These are phyloP conservation scores for Labeo calbasu DNA, from an alignment of 2,797 vertebrate genomes.

Conservation along the genomic window DNA sequence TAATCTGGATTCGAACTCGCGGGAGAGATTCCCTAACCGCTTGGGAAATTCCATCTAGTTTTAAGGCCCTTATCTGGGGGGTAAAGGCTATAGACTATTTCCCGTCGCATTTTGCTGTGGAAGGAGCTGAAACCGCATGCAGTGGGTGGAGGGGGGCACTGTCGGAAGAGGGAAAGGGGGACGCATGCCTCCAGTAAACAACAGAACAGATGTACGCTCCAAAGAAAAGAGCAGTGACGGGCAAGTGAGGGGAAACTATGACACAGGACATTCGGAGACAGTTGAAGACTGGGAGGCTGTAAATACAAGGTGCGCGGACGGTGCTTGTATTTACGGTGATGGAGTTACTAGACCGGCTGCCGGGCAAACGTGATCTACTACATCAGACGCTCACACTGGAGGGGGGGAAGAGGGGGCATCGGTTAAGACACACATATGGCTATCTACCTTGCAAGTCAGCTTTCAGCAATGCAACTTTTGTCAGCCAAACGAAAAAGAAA, in stretches of 20 bases:
- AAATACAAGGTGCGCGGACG: conserved; percentile 70
- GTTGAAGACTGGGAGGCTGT: conserved; percentile 54
- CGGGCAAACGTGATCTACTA: conserved; percentile 57
- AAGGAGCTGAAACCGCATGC: conserved; percentile 53
- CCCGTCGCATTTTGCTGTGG: conserved; percentile 4
- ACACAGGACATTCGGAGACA: conserved; percentile 47
- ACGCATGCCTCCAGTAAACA: conserved; percentile 65
- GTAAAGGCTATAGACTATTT: conserved; percentile 25
- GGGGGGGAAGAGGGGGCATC: conserved; percentile 52
- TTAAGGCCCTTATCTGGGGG: conserved; percentile 26
- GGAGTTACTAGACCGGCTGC: conserved; percentile 43
- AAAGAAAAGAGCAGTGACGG: conserved; percentile 65
- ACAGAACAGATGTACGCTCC: conserved; percentile 53
- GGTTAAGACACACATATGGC: conserved; percentile 75
- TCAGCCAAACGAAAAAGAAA: conserved; percentile 85
- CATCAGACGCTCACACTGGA: conserved; percentile 52
- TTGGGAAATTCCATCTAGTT: conserved; percentile 41
- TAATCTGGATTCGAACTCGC: conserved; percentile 39
- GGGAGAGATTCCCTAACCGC: conserved; percentile 13
- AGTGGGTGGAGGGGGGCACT: conserved; percentile 43
- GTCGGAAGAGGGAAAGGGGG: conserved; percentile 35
- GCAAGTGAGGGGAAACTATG: conserved; percentile 61
- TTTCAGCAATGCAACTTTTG: conserved; percentile 95
- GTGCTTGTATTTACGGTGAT: conserved; percentile 64
- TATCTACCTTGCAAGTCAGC: conserved; percentile 96